A percentile compares a stretch with the other conserved stretches of the same genome.
Conservation (phyloP, 2,113 vertebrate genomes). For the Phrynocephalus versicolor region DNA sequence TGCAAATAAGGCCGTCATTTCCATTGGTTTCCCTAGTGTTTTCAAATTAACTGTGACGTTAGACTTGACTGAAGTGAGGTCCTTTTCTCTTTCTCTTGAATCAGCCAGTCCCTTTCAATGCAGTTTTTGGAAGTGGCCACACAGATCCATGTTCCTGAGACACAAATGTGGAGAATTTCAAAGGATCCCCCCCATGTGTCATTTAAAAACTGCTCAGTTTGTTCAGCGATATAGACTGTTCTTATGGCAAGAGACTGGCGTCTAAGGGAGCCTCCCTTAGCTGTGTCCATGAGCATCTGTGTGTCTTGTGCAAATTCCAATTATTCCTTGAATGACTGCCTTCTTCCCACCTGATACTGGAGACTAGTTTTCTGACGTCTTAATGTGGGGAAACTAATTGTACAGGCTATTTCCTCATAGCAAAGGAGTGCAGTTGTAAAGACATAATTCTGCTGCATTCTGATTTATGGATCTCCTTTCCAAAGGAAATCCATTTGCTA, state of each 20-base stretch:
- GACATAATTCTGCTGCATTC: background rate
- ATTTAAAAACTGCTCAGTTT: background rate
- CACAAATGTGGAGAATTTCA: background rate
- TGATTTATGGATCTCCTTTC: background rate
- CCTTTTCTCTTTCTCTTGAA: background rate
- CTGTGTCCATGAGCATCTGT: too few species aligned
- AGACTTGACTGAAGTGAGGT: background rate
- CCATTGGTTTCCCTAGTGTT: too few species aligned
- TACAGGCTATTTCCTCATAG: background rate
- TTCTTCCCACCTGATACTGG: too few species aligned
- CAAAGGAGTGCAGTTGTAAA: background rate
- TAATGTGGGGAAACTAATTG: background rate
- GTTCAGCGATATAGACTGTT: background rate
- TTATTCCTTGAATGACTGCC: background rate
- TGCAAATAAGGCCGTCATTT: too few species aligned
- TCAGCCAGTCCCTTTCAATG: background rate
- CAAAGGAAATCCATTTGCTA: background rate
- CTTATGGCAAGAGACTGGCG: background rate
- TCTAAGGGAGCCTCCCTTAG: background rate
- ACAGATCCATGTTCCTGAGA: background rate
- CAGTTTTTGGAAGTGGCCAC: background rate
- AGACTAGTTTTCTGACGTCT: background rate
- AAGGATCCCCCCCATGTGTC: background rate
- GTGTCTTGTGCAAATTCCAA: background rate
- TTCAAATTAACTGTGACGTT: background rate